A percentile compares a stretch with the other conserved stretches of the same genome.
Evolutionary conservation across 1,140 invertebrate species (phyloP).

Genomic region (Sinella curviseta): DNA sequence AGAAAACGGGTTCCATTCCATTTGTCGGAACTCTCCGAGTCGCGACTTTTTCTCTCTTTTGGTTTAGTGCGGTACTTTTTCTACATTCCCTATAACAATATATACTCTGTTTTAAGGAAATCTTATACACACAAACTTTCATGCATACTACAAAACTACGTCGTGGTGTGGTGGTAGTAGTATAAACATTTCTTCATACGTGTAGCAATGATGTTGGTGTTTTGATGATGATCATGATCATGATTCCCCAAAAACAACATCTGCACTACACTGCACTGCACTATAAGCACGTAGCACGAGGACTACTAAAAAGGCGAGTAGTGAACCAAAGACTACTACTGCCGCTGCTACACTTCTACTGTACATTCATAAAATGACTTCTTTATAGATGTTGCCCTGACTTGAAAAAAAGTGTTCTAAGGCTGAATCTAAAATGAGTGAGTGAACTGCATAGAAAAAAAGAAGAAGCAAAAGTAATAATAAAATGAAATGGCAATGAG

Average conservation of each 20-base stretch:
- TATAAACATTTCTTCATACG: neutral
- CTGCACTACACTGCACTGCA: slow-evolving; percentile 7
- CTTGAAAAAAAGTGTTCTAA: neutral
- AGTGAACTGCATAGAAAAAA: neutral
- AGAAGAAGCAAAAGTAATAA: neutral
- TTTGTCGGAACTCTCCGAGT: neutral
- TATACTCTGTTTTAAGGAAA: no score
- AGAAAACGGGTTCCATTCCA: neutral
- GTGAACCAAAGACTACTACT: neutral
- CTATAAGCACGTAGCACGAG: neutral
- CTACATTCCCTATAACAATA: neutral
- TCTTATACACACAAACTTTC: no score
- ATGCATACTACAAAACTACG: no score
- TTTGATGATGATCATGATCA: neutral
- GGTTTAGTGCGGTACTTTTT: slow-evolving; percentile 3
- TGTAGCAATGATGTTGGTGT: neutral
- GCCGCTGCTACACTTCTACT: neutral
- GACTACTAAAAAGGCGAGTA: neutral
- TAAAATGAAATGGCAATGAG: slow-evolving; percentile 1
- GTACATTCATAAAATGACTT: neutral
- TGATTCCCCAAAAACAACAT: neutral
- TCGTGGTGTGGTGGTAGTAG: no score
- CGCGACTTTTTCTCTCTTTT: neutral
- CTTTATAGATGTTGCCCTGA: neutral
- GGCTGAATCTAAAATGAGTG: slow-evolving; percentile 3